A percentile compares a stretch with the other conserved stretches of the same genome.
These are phyloP conservation scores for Crocidura indochinensis DNA, from an alignment of 2,797 vertebrate genomes.

Conservation along the genomic window DNA sequence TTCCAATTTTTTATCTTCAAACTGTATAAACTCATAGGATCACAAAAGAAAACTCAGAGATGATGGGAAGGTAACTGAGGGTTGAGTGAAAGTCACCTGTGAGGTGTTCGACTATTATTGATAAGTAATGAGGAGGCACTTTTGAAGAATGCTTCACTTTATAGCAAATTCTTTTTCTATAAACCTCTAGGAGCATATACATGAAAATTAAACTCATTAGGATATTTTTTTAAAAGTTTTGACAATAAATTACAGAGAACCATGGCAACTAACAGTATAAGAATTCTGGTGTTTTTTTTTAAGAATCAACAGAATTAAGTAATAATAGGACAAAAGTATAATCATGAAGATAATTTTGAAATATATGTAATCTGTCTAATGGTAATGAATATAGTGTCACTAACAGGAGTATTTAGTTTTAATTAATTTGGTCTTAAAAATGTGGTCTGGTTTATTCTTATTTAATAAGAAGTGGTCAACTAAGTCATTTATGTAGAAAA, in stretches of 20 bases:
- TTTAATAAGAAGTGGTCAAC: neutral
- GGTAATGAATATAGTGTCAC: neutral
- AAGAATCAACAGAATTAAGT: neutral
- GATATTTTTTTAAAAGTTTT: neutral
- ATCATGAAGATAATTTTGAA: neutral
- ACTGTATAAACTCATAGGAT: neutral
- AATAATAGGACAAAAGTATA: neutral
- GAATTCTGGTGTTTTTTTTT: neutral
- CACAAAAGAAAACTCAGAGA: neutral
- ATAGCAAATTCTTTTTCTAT: neutral
- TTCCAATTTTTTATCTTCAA: too few species aligned
- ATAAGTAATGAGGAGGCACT: neutral
- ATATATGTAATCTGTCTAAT: neutral
- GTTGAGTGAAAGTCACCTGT: neutral
- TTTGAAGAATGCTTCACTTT: neutral
- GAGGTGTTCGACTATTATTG: neutral
- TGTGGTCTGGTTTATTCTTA: neutral
- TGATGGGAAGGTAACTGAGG: neutral
- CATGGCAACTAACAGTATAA: neutral
- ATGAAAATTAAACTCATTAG: slow-evolving; percentile 24
- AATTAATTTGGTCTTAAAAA: too few species aligned
- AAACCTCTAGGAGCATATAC: neutral
- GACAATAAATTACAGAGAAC: neutral
- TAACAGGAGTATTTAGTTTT: neutral
- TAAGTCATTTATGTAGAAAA: neutral